These are phyloP conservation scores for Muscidifurax raptorellus DNA, from an alignment of 1,140 invertebrate genomes.

Conservation along the genomic window DNA sequence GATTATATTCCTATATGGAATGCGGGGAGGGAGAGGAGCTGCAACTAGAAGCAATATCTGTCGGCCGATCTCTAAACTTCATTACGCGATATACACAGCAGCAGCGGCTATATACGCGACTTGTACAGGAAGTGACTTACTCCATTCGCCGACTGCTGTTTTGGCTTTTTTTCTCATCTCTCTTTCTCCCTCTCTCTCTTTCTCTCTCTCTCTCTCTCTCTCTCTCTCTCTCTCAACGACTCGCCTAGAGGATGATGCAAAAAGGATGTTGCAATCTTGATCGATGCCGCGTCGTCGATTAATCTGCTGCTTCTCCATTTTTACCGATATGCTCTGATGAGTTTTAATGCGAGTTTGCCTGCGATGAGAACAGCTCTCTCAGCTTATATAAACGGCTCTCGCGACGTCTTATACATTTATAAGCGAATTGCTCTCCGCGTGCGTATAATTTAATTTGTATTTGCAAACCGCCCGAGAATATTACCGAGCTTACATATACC, in stretches of 20 bases:
- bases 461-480: not conserved
- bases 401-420: not conserved
- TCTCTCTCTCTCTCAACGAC: not conserved
- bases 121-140: conserved; percentile 41
- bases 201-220: too few species aligned
- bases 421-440: not conserved
- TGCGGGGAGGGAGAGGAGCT: not conserved
- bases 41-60: not conserved
- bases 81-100: conserved; percentile 7
- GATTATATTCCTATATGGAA: conserved; percentile 27
- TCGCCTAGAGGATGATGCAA: not conserved
- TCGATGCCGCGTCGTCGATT: conserved; percentile 6
- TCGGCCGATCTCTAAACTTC: conserved; percentile 37
- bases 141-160: not conserved
- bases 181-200: not conserved
- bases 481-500: too few species aligned
- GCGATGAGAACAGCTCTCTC: too few species aligned
- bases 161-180: not conserved
- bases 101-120: not conserved
- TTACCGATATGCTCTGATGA: not conserved
- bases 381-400: not conserved
- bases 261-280: conserved; percentile 15
- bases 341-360: not conserved
- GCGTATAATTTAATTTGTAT: conserved; percentile 2
- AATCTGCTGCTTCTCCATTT: not conserved